A percentile compares a stretch with the other conserved stretches of the same genome.
Conservation (phyloP, 2,888 invertebrate species). For the Tholera decimalis region DNA sequence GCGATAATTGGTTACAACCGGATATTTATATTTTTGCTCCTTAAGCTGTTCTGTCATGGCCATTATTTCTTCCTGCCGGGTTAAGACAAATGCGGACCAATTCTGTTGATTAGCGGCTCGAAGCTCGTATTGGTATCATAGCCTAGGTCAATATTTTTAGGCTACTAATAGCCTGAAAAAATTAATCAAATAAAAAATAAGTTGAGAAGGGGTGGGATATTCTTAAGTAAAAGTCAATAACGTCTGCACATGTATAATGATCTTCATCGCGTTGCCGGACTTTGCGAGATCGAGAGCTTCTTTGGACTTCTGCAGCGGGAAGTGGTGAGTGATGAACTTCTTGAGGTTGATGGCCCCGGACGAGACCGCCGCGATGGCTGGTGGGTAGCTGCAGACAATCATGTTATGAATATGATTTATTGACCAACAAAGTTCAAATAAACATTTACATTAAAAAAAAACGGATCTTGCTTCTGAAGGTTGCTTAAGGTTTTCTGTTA, state of each 20-base stretch:
- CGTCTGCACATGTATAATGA: constrained; percentile 94
- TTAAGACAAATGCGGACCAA: too few relatives aligned
- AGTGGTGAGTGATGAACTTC: constrained; percentile 96
- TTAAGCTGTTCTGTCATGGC: too few relatives aligned
- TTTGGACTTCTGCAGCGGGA: constrained; percentile 93
- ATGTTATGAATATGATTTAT: too few relatives aligned
- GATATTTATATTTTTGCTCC: too few relatives aligned
- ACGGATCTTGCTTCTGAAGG: too few relatives aligned
- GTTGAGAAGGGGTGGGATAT: not conserved
- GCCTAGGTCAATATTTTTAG: not conserved
- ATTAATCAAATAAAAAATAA: not conserved
- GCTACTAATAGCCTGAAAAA: too few relatives aligned
- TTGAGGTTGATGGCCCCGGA: constrained; percentile 94
- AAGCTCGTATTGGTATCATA: not conserved
- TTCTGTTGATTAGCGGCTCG: not conserved
- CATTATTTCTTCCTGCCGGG: not conserved
- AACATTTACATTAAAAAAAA: too few relatives aligned
- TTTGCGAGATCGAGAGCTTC: constrained; percentile 96
- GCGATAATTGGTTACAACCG: too few relatives aligned
- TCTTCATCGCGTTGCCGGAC: constrained; percentile 95
- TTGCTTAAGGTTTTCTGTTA: too few relatives aligned
- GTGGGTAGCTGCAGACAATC: constrained; percentile 92
- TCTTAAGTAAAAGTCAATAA: constrained; percentile 46
- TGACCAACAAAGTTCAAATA: too few relatives aligned
- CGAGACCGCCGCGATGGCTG: constrained; percentile 94